Percentiles rank a stretch among this genome's conserved stretches.
Evolutionary conservation across 2,797 vertebrate species (phyloP).

Genomic region (Falco peregrinus): DNA sequence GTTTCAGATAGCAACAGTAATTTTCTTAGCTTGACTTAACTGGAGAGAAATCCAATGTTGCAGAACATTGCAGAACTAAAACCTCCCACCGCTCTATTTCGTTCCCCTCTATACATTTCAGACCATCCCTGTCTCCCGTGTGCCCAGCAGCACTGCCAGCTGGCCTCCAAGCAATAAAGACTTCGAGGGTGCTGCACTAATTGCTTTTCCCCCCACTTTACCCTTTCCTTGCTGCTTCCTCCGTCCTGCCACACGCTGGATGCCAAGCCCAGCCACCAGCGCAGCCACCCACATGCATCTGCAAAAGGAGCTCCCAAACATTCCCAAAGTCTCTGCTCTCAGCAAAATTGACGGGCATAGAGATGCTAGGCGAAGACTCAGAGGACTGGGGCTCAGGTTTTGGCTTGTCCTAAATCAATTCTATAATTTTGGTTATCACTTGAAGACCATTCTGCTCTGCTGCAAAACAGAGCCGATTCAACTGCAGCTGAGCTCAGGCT

Average conservation of each 20-base stretch:
- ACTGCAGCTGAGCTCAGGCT: not conserved
- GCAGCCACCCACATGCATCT: no score
- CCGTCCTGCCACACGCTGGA: no score
- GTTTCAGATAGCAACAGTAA: not conserved
- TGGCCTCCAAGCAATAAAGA: not conserved
- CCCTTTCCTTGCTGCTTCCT: not conserved
- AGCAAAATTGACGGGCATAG: not conserved
- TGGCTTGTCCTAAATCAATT: not conserved
- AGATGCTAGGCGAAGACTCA: not conserved
- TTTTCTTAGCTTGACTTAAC: not conserved
- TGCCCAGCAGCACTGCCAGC: not conserved
- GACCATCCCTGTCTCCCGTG: no score
- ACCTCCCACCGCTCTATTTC: not conserved
- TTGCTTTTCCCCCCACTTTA: not conserved
- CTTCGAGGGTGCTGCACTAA: not conserved
- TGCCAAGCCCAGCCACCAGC: not conserved
- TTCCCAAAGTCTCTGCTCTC: not conserved
- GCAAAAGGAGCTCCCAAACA: not conserved
- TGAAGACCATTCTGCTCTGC: not conserved
- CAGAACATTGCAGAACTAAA: not conserved
- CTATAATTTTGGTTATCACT: not conserved
- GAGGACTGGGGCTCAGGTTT: not conserved
- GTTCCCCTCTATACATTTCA: not conserved
- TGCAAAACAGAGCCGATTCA: not conserved
- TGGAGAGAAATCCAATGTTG: not conserved